Conservation (phyloP, 2,888 invertebrate genomes). For the Agrotis ipsilon region DNA sequence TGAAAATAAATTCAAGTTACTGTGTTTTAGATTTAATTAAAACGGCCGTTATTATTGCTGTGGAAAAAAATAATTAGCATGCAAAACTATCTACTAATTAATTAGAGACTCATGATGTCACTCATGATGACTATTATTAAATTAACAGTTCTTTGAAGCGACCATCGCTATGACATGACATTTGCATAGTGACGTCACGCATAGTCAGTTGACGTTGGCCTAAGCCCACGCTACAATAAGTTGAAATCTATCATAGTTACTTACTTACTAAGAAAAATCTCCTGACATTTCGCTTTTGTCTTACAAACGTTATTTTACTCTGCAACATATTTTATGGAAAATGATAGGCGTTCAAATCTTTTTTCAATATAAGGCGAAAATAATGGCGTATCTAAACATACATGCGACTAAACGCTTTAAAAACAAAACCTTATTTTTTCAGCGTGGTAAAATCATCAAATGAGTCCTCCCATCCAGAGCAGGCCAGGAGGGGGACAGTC, state of each 20-base stretch:
- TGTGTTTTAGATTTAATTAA: too few relatives aligned
- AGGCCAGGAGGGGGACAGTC: too few relatives aligned
- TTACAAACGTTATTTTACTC: background rate
- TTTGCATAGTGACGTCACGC: constrained; percentile 22
- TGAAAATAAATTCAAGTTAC: too few relatives aligned
- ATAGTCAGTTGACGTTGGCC: background rate
- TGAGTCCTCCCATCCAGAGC: too few relatives aligned
- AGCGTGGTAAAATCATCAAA: too few relatives aligned
- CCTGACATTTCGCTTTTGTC: too few relatives aligned
- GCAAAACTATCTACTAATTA: constrained; percentile 17
- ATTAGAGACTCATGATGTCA: constrained; percentile 16
- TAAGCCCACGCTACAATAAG: background rate
- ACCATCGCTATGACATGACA: background rate
- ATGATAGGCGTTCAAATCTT: constrained; percentile 2
- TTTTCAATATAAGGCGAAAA: constrained; percentile 3
- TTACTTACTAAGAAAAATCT: background rate
- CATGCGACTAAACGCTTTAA: too few relatives aligned
- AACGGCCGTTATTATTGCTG: background rate
- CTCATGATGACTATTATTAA: constrained; percentile 5
- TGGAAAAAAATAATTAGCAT: constrained; percentile 13
- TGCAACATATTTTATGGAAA: background rate
- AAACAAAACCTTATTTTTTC: too few relatives aligned
- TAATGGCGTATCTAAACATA: too few relatives aligned
- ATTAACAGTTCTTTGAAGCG: constrained; percentile 12
- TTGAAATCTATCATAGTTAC: background rate